These are phyloP conservation scores for Diachasmimorpha longicaudata DNA, from an alignment of 1,140 invertebrate species.

Conservation along the genomic window DNA sequence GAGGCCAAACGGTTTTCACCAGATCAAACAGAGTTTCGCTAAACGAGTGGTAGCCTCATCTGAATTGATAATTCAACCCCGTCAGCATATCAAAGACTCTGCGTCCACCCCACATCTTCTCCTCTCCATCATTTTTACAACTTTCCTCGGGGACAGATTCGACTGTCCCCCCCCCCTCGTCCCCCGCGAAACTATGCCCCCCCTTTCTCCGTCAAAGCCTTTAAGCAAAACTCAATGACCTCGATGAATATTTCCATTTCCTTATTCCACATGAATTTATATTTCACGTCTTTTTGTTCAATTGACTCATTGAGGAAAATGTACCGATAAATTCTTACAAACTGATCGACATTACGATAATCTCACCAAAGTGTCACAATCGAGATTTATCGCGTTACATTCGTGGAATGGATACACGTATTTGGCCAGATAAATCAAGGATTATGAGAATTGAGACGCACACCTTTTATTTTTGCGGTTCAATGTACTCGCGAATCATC, in stretches of 20 bases:
- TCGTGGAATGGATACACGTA: conserved; percentile 2
- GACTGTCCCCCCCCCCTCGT: neutral
- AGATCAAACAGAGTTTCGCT: conserved; percentile 59
- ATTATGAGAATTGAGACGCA: conserved; percentile 15
- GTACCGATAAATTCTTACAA: neutral
- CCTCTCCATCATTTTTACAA: neutral
- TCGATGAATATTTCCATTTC: neutral
- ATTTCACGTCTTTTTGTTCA: neutral
- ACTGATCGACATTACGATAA: neutral
- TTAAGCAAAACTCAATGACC: neutral
- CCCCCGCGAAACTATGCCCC: neutral
- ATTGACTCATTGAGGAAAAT: neutral
- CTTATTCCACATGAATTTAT: neutral
- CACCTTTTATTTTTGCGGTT: neutral
- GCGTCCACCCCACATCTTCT: neutral
- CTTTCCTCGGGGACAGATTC: conserved; percentile 14
- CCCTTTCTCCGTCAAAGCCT: neutral
- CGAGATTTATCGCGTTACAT: conserved; percentile 25
- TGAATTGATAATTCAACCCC: conserved; percentile 59
- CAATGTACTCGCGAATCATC: neutral
- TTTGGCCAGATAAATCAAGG: conserved; percentile 3
- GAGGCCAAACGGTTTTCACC: conserved; percentile 25
- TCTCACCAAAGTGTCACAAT: neutral
- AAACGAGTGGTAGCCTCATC: conserved; percentile 48
- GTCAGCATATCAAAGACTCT: conserved; percentile 60